Conservation (phyloP, 2,113 vertebrate genomes). For the Emydura subglobosa region DNA sequence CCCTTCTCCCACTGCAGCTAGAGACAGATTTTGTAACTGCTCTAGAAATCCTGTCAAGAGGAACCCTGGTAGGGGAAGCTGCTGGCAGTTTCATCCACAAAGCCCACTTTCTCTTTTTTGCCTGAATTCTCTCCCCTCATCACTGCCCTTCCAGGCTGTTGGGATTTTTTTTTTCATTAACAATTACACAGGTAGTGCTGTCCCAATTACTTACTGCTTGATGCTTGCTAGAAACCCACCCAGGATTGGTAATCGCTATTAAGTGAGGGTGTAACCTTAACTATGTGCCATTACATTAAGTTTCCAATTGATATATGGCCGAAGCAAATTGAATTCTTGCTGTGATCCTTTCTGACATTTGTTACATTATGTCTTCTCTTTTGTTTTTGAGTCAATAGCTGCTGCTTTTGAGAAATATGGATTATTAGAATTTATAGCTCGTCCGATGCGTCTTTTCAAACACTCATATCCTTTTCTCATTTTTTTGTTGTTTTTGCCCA, state of each 20-base stretch:
- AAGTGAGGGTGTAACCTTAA: constrained; percentile 76
- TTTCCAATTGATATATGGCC: constrained; percentile 72
- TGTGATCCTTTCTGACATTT: constrained; percentile 76
- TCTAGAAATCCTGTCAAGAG: constrained; percentile 10
- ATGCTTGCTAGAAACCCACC: constrained; percentile 69
- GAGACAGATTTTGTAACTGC: not conserved
- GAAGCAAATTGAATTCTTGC: constrained; percentile 79
- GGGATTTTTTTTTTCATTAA: constrained; percentile 43
- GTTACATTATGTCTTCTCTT: constrained; percentile 76
- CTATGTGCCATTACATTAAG: constrained; percentile 73
- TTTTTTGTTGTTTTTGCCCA: constrained; percentile 72
- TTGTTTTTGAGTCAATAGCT: constrained; percentile 80
- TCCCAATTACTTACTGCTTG: constrained; percentile 73
- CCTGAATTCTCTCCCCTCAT: constrained; percentile 10
- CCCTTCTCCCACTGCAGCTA: not conserved
- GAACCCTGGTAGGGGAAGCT: constrained; percentile 15
- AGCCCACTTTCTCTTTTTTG: not conserved
- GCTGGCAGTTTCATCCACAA: not conserved
- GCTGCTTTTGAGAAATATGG: constrained; percentile 79
- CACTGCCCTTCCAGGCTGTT: not conserved
- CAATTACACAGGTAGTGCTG: constrained; percentile 37
- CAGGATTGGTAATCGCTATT: constrained; percentile 73
- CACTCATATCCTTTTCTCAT: constrained; percentile 79
- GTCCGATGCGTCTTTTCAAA: constrained; percentile 69
- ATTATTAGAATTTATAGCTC: constrained; percentile 80